Conservation (phyloP, 2,888 invertebrate genomes). For the Pheosia gnoma region DNA sequence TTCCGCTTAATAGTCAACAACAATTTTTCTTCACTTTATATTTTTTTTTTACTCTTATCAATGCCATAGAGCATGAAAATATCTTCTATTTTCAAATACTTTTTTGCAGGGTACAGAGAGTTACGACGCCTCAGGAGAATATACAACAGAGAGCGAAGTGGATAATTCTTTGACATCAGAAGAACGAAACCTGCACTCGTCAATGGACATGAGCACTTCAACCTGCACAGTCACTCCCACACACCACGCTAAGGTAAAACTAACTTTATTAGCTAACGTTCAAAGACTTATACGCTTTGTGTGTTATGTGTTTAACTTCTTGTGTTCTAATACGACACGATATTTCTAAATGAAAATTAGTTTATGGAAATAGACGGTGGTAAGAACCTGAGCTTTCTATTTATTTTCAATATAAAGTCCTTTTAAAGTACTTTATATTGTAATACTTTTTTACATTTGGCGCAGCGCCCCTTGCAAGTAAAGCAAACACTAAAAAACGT, state of each 20-base stretch:
- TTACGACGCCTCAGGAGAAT: conserved; percentile 96
- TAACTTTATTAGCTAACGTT: conserved; percentile 8
- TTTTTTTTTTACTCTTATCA: too few species aligned
- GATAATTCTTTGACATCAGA: conserved; percentile 91
- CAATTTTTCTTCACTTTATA: too few species aligned
- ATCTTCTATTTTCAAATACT: neutral
- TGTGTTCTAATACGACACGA: conserved; percentile 4
- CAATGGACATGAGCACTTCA: conserved; percentile 81
- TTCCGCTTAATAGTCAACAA: too few species aligned
- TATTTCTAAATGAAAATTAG: neutral
- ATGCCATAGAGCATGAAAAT: too few species aligned
- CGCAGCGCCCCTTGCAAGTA: too few species aligned
- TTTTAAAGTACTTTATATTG: too few species aligned
- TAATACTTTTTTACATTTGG: too few species aligned
- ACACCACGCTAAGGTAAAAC: conserved; percentile 80
- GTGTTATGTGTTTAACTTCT: conserved; percentile 10
- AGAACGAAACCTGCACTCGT: conserved; percentile 90
- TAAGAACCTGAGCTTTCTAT: neutral
- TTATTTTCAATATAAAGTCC: too few species aligned
- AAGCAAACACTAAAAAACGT: too few species aligned
- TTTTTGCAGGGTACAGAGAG: conserved; percentile 86
- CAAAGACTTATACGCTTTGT: conserved; percentile 25
- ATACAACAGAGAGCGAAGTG: conserved; percentile 90
- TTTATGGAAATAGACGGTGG: neutral
- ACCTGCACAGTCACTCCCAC: conserved; percentile 85